These are phyloP conservation scores for Synanthedon vespiformis DNA, from an alignment of 2,888 invertebrate species.

Conservation along the genomic window DNA sequence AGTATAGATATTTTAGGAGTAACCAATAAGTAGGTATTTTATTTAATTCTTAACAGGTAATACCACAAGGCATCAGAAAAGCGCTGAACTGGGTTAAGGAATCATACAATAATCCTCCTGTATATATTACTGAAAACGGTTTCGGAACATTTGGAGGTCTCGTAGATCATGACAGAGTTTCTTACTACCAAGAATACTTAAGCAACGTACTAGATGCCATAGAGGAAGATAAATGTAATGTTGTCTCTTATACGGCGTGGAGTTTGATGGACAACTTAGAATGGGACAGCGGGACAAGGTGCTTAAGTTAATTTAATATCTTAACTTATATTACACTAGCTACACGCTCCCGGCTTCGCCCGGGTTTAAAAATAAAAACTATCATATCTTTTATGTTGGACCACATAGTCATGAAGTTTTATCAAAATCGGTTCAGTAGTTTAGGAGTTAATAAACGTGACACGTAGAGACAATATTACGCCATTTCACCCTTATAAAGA, in stretches of 20 bases:
- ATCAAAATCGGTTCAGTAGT: no score
- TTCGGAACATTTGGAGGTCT: conserved; percentile 50
- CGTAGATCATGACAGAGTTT: conserved; percentile 45
- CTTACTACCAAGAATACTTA: conserved; percentile 36
- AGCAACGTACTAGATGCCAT: conserved; percentile 21
- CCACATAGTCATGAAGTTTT: no score
- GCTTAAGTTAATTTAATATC: conserved; percentile 1
- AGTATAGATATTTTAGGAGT: no score
- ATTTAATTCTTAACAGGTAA: conserved; percentile 18
- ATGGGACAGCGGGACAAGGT: conserved; percentile 32
- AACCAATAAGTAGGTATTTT: no score
- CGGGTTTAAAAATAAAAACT: no score
- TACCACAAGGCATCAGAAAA: conserved; percentile 63
- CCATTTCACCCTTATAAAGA: conserved; percentile 1
- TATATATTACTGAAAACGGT: conserved; percentile 73
- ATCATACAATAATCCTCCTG: conserved; percentile 62
- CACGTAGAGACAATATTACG: no score
- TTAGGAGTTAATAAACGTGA: no score
- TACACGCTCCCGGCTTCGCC: no score
- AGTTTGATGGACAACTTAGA: conserved; percentile 56
- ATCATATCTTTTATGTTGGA: no score
- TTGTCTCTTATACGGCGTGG: conserved; percentile 42
- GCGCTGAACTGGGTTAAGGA: conserved; percentile 68
- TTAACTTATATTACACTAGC: background rate
- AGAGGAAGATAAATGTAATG: conserved; percentile 37